A percentile compares a stretch with the other conserved stretches of the same genome.
Conservation (phyloP, 2,113 vertebrate genomes). For the Phocoena sinus region DNA sequence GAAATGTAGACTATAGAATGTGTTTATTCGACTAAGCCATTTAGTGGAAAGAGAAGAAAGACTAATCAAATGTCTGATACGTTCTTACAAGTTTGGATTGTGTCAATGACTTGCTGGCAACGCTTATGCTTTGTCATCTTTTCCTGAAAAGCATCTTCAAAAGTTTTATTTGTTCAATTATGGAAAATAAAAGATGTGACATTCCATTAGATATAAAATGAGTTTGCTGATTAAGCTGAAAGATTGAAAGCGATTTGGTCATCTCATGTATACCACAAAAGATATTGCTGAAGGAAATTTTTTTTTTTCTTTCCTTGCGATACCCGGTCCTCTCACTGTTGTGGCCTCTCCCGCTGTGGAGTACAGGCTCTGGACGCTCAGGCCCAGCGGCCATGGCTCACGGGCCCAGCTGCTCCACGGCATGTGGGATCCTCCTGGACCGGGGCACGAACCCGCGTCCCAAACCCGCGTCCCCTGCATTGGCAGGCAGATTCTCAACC, state of each 20-base stretch:
- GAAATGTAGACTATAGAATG: neutral
- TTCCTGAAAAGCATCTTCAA: slow-evolving; percentile 45
- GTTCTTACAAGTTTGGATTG: neutral
- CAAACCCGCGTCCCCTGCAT: too few relatives aligned
- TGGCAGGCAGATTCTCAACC: too few relatives aligned
- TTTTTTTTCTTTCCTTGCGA: too few relatives aligned
- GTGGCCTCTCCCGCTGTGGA: too few relatives aligned
- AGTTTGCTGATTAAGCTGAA: slow-evolving; percentile 64
- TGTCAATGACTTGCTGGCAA: slow-evolving; percentile 60
- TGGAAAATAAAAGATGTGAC: slow-evolving; percentile 59
- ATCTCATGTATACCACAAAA: slow-evolving; percentile 62
- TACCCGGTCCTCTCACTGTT: too few relatives aligned
- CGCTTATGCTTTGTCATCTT: slow-evolving; percentile 14
- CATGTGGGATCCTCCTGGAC: too few relatives aligned
- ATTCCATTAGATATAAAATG: slow-evolving; percentile 61
- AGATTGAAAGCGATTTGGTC: slow-evolving; percentile 72
- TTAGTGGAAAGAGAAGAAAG: neutral
- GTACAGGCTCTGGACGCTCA: too few relatives aligned
- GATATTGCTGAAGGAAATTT: slow-evolving; percentile 53
- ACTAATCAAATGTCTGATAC: neutral
- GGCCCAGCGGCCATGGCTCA: too few relatives aligned
- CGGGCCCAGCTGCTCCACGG: too few relatives aligned
- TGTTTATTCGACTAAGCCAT: neutral
- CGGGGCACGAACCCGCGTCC: too few relatives aligned
- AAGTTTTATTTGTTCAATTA: slow-evolving; percentile 71